Base-by-base conservation (phyloP, 2,113 vertebrate genomes). In the Passer domesticus region DNA sequence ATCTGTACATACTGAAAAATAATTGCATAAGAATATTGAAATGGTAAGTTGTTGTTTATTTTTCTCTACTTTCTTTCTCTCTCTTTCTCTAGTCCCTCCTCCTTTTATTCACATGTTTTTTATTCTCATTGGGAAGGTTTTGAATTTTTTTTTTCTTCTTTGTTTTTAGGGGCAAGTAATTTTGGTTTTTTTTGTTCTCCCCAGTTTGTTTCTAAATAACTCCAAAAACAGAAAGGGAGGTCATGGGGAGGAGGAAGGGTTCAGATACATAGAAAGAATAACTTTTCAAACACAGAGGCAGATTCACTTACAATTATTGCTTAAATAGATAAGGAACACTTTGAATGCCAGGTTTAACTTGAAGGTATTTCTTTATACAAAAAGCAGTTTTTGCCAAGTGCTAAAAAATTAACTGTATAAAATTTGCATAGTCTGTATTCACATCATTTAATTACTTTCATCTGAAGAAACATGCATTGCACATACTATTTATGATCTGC, bases 351-450 rank as follows among this genome's bases (percentile, higher is more conserved):
- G 37, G 70, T 77, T 90, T 66, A 91, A 83, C 39, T 73, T 2
- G 6, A 81, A 92, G 33, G 55, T 64, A 91, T n/a, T 23, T 91
- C 47, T 90, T 62, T 16, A 64, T 30, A 92, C 5, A 10, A 95
- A 94, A 94, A 35, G 22, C 10, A 52, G 33, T 17, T 72, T 87
- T 85, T 74, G 30, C 10, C 64, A 92, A 78, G 68, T 63, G 31
- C 68, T 83, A 91, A 67, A 95, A 92, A 94, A 62, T 76, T 83
- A 83, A 59, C 35, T 21, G 16, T 69, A 93, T 78, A 88, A 91
- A 95, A 87, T 43, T 92, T 97, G 94, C 96, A 97, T 96, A 96
- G 92, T 81, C 81, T 86, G 49, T 60, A 82, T 67, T 94, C 67
- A 95, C 19, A 47, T 8, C 13, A 73, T 53, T 91, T 35, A 68